These are phyloP conservation scores for Drosophila santomea DNA, from an alignment of 1,140 invertebrate species.

Conservation along the genomic window DNA sequence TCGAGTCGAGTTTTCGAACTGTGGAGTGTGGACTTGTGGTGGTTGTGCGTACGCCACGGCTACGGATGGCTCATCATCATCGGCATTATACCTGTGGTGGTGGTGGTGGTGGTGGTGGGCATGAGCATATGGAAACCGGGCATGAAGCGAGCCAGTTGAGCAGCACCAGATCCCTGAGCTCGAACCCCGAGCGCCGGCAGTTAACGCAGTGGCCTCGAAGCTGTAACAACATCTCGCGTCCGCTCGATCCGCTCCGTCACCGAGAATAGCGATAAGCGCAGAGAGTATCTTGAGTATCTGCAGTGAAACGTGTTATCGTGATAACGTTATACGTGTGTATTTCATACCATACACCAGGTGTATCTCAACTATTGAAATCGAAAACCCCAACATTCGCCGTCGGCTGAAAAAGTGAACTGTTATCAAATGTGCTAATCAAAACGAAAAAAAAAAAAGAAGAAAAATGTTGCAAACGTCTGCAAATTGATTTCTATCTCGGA, in stretches of 20 bases:
- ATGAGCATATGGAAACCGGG: slow-evolving; percentile 47
- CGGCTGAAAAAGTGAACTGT: slow-evolving; percentile 53
- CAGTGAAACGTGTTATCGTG: slow-evolving; percentile 41
- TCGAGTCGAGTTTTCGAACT: slow-evolving; percentile 7
- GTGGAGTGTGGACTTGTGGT: slow-evolving; percentile 1
- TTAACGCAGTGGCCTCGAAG: slow-evolving; percentile 76
- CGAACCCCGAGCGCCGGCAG: slow-evolving; percentile 66
- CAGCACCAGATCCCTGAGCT: slow-evolving; percentile 62
- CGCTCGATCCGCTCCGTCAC: slow-evolving; percentile 28
- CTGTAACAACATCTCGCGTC: slow-evolving; percentile 79
- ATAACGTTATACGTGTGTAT: slow-evolving; percentile 19
- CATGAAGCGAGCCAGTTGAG: slow-evolving; percentile 43
- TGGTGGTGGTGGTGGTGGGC: slow-evolving; percentile 36
- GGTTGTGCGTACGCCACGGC: neutral
- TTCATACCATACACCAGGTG: neutral
- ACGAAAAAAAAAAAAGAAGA: slow-evolving; percentile 43
- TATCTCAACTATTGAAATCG: too few relatives aligned
- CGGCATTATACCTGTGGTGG: slow-evolving; percentile 26
- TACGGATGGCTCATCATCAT: neutral
- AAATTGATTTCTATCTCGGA: slow-evolving; percentile 46
- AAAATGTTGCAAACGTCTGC: slow-evolving; percentile 53
- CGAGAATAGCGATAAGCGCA: neutral
- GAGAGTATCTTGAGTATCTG: neutral
- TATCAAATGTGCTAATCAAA: slow-evolving; percentile 61
- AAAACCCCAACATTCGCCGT: slow-evolving; percentile 19